Evolutionary conservation across 1,140 invertebrate species (phyloP).

Genomic region (Drosophila sturtevanti): DNA sequence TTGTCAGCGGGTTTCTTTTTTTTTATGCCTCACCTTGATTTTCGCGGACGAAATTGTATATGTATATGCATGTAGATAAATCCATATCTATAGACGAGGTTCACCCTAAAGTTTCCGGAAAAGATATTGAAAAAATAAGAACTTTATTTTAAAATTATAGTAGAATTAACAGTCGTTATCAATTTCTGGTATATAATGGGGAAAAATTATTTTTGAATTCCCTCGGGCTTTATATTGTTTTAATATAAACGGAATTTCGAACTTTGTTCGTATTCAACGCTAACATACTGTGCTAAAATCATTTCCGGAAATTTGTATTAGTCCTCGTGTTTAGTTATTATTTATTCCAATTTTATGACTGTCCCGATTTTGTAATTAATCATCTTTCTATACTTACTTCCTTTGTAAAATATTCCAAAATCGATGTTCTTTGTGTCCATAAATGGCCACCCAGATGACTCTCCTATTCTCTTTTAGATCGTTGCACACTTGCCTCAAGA

Average conservation of each 20-base stretch:
- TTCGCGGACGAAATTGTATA: constrained; percentile 43
- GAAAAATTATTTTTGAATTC: too few relatives aligned
- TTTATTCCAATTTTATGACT: not conserved
- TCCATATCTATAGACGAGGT: constrained; percentile 14
- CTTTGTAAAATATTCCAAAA: constrained; percentile 29
- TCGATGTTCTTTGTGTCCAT: constrained; percentile 25
- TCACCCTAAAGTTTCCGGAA: constrained; percentile 5
- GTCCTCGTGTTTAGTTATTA: not conserved
- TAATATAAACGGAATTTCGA: too few relatives aligned
- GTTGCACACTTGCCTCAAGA: constrained; percentile 49
- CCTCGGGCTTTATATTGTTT: too few relatives aligned
- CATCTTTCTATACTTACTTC: not conserved
- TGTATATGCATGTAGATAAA: constrained; percentile 9
- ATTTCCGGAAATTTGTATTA: not conserved
- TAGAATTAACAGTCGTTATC: too few relatives aligned
- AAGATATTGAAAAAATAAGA: not conserved
- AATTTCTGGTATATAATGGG: too few relatives aligned
- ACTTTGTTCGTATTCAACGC: too few relatives aligned
- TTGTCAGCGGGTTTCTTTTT: constrained; percentile 52
- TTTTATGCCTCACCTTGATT: constrained; percentile 73
- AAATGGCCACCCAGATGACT: constrained; percentile 42
- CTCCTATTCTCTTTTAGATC: constrained; percentile 72
- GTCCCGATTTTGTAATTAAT: not conserved
- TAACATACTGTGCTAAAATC: not conserved
- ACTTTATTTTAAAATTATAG: too few relatives aligned